phyloP scores from a whole-genome alignment of 2,888 invertebrate species.

The Anthrax anthrax region DNA sequence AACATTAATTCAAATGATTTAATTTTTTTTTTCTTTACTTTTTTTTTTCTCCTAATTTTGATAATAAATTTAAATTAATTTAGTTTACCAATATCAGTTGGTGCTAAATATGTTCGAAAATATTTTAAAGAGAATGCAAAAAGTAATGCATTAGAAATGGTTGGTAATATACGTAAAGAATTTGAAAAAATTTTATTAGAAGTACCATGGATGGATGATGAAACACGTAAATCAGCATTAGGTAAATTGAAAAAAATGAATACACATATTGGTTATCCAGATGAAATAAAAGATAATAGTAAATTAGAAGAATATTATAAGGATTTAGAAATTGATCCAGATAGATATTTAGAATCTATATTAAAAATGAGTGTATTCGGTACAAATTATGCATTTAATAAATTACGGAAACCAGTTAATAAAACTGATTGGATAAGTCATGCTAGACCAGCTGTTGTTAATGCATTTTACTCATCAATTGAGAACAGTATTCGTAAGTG shows the following conservation, averaged over 20 bases:
- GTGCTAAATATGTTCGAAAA: constrained; percentile 74
- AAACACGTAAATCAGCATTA: constrained; percentile 59
- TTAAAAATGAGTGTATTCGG: constrained; percentile 66
- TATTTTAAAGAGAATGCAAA: constrained; percentile 79
- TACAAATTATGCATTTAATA: constrained; percentile 62
- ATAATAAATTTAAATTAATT: background rate
- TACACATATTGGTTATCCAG: constrained; percentile 85
- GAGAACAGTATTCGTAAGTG: constrained; percentile 79
- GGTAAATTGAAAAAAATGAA: constrained; percentile 72
- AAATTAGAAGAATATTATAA: constrained; percentile 69
- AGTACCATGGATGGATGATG: constrained; percentile 87
- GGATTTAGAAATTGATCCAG: constrained; percentile 55
- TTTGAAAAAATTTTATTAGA: constrained; percentile 65
- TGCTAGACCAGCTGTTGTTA: constrained; percentile 70
- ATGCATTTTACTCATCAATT: constrained; percentile 72
- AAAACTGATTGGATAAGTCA: constrained; percentile 78
- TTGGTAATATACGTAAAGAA: constrained; percentile 64
- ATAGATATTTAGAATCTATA: constrained; percentile 59
- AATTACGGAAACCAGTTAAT: constrained; percentile 63
- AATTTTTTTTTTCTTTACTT: background rate
- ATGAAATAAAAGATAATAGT: constrained; percentile 66
- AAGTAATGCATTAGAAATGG: constrained; percentile 74
- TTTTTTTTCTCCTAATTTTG: background rate
- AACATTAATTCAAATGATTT: background rate
- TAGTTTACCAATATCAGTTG: constrained; percentile 60